Conservation (phyloP, 2,113 vertebrate genomes). For the Gobius niger region DNA sequence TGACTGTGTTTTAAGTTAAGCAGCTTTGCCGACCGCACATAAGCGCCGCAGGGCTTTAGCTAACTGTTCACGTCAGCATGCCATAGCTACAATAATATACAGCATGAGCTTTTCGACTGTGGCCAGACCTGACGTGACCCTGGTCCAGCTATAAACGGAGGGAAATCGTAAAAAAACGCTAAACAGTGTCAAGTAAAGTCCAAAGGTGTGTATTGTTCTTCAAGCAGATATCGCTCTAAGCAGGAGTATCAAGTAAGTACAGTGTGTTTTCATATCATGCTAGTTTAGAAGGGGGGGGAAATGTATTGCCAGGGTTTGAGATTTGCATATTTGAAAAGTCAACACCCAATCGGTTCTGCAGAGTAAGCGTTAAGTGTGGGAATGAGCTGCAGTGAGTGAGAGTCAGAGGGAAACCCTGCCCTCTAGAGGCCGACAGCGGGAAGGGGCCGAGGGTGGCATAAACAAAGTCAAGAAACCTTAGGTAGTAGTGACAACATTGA, state of each 20-base stretch:
- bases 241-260: background rate
- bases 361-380: conserved; percentile 17
- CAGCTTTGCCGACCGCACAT: conserved; percentile 1
- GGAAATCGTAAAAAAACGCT: background rate
- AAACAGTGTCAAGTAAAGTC: background rate
- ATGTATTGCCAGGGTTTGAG: background rate
- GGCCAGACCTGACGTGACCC: background rate
- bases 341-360: conserved; percentile 12
- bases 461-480: conserved; percentile 1
- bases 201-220: background rate
- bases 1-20: conserved; percentile 5
- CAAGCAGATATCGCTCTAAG: background rate
- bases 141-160: background rate
- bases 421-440: conserved; percentile 44
- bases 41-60: background rate
- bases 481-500: background rate
- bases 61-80: background rate
- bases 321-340: background rate
- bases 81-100: background rate
- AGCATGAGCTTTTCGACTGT: background rate
- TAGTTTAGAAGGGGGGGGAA: no score
- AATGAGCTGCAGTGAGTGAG: background rate
- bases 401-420: conserved; percentile 31
- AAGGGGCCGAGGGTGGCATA: conserved; percentile 15
- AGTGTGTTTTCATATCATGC: no score